A percentile compares a stretch with the other conserved stretches of the same genome.
These are phyloP conservation scores for Esperia sulphurella DNA, from an alignment of 2,888 invertebrate species.

Conservation along the genomic window DNA sequence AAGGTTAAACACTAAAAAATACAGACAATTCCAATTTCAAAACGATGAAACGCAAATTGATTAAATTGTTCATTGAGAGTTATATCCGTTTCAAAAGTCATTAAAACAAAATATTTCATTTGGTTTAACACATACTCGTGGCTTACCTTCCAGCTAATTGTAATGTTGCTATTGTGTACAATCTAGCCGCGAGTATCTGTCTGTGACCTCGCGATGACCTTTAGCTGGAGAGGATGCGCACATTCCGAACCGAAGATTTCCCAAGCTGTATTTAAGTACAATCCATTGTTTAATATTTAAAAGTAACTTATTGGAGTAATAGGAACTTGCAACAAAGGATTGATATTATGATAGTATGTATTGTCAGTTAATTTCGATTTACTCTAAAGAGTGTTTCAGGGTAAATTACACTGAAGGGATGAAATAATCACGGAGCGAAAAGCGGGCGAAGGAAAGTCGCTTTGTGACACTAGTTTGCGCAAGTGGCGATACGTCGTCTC, in stretches of 20 bases:
- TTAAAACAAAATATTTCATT: constrained; percentile 29
- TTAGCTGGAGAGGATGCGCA: constrained; percentile 60
- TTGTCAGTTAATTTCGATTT: too few species aligned
- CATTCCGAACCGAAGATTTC: constrained; percentile 62
- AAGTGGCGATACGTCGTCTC: too few species aligned
- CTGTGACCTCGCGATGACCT: constrained; percentile 61
- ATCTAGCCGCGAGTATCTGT: constrained; percentile 30
- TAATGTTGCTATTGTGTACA: constrained; percentile 43
- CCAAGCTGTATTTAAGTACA: constrained; percentile 47
- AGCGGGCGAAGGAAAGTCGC: too few species aligned
- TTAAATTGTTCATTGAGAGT: constrained; percentile 14
- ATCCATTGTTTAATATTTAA: constrained; percentile 1
- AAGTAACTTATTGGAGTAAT: neutral
- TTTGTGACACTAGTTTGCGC: too few species aligned
- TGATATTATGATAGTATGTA: too few species aligned
- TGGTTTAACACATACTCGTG: constrained; percentile 14
- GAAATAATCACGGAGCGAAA: too few species aligned
- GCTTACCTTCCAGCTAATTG: constrained; percentile 54
- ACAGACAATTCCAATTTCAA: too few species aligned
- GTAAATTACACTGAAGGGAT: too few species aligned
- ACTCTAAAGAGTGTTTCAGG: too few species aligned
- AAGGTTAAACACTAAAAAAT: too few species aligned
- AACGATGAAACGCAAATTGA: constrained; percentile 1
- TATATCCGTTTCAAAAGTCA: constrained; percentile 32
- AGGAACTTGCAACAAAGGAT: neutral